Conservation (phyloP, 2,888 invertebrate genomes). For the Drosophila sordidula region DNA sequence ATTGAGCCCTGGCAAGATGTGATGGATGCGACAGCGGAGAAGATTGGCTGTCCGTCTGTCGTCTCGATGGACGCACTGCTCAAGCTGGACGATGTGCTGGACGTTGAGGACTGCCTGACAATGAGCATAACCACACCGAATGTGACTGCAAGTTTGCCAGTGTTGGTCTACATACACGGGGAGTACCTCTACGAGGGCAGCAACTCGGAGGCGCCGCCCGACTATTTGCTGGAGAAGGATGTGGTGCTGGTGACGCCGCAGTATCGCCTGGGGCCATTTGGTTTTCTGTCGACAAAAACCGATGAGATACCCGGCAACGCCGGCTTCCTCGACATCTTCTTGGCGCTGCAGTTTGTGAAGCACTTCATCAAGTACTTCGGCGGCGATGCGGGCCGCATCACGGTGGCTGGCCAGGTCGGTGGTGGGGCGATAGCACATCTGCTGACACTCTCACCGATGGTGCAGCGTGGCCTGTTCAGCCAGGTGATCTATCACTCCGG, state of each 20-base stretch:
- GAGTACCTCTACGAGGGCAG: conserved; percentile 84
- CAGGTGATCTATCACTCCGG: conserved; percentile 86
- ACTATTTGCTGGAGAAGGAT: conserved; percentile 85
- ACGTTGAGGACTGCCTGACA: conserved; percentile 83
- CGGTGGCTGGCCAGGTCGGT: conserved; percentile 86
- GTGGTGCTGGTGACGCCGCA: conserved; percentile 86
- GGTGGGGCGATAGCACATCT: conserved; percentile 86
- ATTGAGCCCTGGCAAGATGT: conserved; percentile 82
- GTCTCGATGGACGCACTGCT: conserved; percentile 72
- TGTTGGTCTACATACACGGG: conserved; percentile 85
- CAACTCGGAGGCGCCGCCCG: conserved; percentile 83
- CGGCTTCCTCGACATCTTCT: conserved; percentile 86
- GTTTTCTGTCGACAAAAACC: conserved; percentile 86
- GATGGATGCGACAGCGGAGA: conserved; percentile 80
- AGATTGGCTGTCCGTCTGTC: conserved; percentile 83
- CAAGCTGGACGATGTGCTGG: conserved; percentile 70
- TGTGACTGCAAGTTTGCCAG: conserved; percentile 78
- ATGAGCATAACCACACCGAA: conserved; percentile 83
- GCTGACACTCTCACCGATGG: conserved; percentile 85
- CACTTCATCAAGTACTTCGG: conserved; percentile 86
- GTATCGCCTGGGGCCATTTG: conserved; percentile 86
- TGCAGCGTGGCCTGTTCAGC: conserved; percentile 85
- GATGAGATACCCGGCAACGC: conserved; percentile 86
- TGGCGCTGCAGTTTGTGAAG: conserved; percentile 86
- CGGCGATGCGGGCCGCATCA: conserved; percentile 85